Conservation (phyloP, 2,797 vertebrate genomes). For the Amphiprion clarkii region DNA sequence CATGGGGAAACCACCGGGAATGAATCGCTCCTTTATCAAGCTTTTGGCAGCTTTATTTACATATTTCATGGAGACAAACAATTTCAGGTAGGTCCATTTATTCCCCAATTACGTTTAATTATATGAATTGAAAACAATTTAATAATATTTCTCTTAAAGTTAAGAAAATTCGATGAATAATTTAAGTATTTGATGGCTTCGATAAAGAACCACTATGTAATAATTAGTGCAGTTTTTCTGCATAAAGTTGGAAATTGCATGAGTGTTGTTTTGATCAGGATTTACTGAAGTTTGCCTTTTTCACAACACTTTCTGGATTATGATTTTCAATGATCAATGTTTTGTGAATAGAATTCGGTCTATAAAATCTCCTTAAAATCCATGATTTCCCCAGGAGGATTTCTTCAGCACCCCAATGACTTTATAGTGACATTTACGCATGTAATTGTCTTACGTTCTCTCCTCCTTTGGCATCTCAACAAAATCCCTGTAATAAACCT, state of each 20-base stretch:
- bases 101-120: not conserved
- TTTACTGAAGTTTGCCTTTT: constrained; percentile 6
- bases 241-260: constrained; percentile 34
- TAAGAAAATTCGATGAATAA: not conserved
- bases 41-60: constrained; percentile 95
- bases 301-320: constrained; percentile 5
- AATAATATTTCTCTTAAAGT: constrained; percentile 13
- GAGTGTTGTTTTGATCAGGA: constrained; percentile 15
- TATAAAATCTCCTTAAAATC: constrained; percentile 5
- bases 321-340: not conserved
- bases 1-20: constrained; percentile 92
- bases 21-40: constrained; percentile 93
- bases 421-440: constrained; percentile 18
- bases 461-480: not conserved
- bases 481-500: not conserved
- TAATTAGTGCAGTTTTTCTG: not conserved
- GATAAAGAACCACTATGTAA: not conserved
- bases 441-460: not conserved
- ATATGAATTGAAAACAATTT: not conserved
- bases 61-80: constrained; percentile 92
- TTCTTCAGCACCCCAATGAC: too few relatives aligned
- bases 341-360: too few relatives aligned
- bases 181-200: not conserved
- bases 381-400: not conserved
- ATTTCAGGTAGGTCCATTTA: constrained; percentile 92